Conservation (phyloP, 2,888 invertebrate genomes). For the Hypselothyrea guttata region DNA sequence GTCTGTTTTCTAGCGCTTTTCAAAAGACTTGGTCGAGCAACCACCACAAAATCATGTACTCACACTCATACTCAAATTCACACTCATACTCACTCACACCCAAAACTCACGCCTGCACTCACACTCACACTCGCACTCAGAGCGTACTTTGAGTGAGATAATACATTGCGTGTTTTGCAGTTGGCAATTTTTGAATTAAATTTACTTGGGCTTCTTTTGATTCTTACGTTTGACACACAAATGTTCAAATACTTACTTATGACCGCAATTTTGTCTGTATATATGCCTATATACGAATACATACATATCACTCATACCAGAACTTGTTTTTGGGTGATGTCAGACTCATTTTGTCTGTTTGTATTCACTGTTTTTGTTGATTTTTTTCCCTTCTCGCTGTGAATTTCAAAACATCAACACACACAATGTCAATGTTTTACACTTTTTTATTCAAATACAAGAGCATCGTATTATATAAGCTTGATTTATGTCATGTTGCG, state of each 20-base stretch:
- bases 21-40: constrained; percentile 17
- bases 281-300: constrained; percentile 9
- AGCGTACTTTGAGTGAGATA: constrained; percentile 36
- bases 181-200: constrained; percentile 27
- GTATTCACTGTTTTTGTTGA: constrained; percentile 31
- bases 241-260: constrained; percentile 20
- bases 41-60: constrained; percentile 9
- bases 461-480: constrained; percentile 34
- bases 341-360: constrained; percentile 43
- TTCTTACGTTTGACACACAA: constrained; percentile 53
- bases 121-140: constrained; percentile 7
- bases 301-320: constrained; percentile 9
- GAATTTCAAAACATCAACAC: constrained; percentile 5
- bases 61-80: constrained; percentile 9
- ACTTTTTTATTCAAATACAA: not conserved
- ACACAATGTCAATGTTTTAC: constrained; percentile 19
- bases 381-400: constrained; percentile 17
- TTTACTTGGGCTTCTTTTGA: constrained; percentile 32
- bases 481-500: constrained; percentile 21
- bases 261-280: constrained; percentile 22
- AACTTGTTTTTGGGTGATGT: constrained; percentile 70
- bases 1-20: constrained; percentile 35
- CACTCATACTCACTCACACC: constrained; percentile 8
- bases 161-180: constrained; percentile 26
- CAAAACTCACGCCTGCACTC: constrained; percentile 6